These are phyloP conservation scores for Syngnathus typhle DNA, from an alignment of 2,113 vertebrate genomes.

Conservation along the genomic window DNA sequence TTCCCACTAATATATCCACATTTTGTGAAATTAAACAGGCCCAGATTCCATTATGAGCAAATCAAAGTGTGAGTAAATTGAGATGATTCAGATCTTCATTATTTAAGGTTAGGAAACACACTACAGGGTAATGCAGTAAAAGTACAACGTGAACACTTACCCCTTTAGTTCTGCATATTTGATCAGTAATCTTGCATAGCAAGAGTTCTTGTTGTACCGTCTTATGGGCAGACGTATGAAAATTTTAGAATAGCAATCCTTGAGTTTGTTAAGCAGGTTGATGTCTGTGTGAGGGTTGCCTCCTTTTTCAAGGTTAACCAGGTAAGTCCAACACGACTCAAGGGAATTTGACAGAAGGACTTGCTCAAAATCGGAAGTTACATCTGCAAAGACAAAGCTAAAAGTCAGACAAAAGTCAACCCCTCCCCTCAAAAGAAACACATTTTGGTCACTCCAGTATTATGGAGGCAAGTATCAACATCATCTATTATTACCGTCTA, in stretches of 20 bases:
- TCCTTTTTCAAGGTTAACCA: constrained; percentile 81
- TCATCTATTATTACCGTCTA: constrained; percentile 45
- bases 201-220: constrained; percentile 80
- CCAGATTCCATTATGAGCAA: background rate
- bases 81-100: background rate
- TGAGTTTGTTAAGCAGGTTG: constrained; percentile 77
- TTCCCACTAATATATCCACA: background rate
- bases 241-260: constrained; percentile 82
- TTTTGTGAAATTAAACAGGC: background rate
- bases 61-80: background rate
- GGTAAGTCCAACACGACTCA: constrained; percentile 80
- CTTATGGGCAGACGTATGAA: constrained; percentile 80
- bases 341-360: constrained; percentile 78
- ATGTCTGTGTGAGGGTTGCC: constrained; percentile 75
- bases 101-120: background rate
- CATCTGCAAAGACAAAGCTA: constrained; percentile 64
- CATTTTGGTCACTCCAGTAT: background rate
- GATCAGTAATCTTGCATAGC: constrained; percentile 86
- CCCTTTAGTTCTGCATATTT: constrained; percentile 90
- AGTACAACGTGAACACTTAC: constrained; percentile 68
- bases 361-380: constrained; percentile 80
- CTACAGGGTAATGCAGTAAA: background rate
- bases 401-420: background rate
- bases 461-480: background rate
- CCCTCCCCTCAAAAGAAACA: background rate